Evolutionary conservation across 2,888 invertebrate genomes (phyloP).

Genomic region (Rhagonycha fulva): DNA sequence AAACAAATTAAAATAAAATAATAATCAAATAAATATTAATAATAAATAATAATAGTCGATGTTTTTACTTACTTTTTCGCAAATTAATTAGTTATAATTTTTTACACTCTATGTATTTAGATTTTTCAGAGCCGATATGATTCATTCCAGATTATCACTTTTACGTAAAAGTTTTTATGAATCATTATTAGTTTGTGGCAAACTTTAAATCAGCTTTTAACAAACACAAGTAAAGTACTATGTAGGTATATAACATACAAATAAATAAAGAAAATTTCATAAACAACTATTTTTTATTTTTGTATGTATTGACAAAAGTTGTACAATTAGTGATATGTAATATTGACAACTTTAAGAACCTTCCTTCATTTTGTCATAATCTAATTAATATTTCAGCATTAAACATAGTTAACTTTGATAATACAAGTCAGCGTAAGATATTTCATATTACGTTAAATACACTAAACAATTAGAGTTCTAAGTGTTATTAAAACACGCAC

Average conservation of each 20-base stretch:
- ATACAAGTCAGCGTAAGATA: not conserved
- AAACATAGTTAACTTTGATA: constrained; percentile 1
- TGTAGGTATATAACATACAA: no score
- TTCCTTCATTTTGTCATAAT: not conserved
- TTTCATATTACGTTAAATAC: constrained; percentile 5
- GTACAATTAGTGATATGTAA: constrained; percentile 21
- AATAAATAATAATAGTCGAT: no score
- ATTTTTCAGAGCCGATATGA: no score
- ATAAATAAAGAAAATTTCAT: constrained; percentile 9
- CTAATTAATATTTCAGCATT: not conserved
- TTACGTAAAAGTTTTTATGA: not conserved
- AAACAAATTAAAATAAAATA: no score
- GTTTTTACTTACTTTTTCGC: not conserved
- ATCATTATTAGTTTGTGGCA: not conserved
- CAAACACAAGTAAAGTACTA: not conserved
- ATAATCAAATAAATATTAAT: no score
- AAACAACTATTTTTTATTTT: constrained; percentile 25
- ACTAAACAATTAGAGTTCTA: constrained; percentile 20
- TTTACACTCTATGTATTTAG: no score
- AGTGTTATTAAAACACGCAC: constrained; percentile 18
- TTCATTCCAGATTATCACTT: not conserved
- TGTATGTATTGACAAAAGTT: constrained; percentile 20
- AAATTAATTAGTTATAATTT: not conserved
- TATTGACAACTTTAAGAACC: constrained; percentile 21
- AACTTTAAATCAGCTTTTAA: not conserved